Evolutionary conservation across 2,888 invertebrate species (phyloP).

Genomic region (Eristalinus sepulchralis): DNA sequence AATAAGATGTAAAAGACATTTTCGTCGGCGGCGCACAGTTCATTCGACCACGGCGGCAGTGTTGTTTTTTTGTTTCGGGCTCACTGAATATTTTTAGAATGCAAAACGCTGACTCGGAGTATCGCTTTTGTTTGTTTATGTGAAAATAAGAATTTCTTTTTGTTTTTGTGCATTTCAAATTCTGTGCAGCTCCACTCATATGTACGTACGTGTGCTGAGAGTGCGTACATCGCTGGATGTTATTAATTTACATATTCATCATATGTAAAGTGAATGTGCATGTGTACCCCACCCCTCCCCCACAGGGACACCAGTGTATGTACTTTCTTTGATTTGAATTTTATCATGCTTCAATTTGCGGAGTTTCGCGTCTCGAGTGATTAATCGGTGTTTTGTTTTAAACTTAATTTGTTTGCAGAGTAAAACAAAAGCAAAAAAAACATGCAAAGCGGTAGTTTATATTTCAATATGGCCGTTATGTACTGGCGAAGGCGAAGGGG

Average conservation of each 20-base stretch:
- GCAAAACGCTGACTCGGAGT: constrained; percentile 64
- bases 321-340: background rate
- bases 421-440: background rate
- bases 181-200: constrained; percentile 54
- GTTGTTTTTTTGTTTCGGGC: constrained; percentile 31
- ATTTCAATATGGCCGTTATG: background rate
- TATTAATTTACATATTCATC: background rate
- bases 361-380: background rate
- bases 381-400: background rate
- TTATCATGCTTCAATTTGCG: background rate
- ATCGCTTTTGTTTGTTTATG: constrained; percentile 62
- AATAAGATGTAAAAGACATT: constrained; percentile 27
- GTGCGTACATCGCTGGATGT: background rate
- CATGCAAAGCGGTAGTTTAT: background rate
- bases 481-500: background rate
- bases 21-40: constrained; percentile 36
- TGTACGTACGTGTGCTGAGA: constrained; percentile 24
- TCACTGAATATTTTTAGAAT: constrained; percentile 62
- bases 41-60: constrained; percentile 48
- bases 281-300: background rate
- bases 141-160: constrained; percentile 55
- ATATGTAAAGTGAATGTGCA: background rate
- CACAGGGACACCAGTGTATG: background rate
- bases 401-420: background rate
- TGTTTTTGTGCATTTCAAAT: constrained; percentile 46